These are phyloP conservation scores for Spilogale gracilis DNA, from an alignment of 2,113 vertebrate genomes.

Conservation along the genomic window DNA sequence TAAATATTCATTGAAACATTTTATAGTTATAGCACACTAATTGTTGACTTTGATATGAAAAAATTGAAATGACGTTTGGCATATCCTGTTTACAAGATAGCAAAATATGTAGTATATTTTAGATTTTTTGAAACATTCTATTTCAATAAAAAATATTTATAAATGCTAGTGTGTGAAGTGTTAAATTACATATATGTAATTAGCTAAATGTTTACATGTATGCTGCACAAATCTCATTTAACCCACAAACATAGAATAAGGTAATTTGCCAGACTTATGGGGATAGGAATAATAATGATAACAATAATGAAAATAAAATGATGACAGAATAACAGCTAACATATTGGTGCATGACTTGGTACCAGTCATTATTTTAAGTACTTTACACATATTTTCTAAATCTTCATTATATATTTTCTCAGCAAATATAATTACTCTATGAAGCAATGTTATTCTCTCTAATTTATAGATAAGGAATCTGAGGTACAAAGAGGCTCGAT, in stretches of 20 bases:
- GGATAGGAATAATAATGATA: background rate
- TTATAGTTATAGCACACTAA: background rate
- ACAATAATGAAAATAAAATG: background rate
- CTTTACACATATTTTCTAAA: background rate
- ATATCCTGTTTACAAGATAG: background rate
- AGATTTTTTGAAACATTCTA: background rate
- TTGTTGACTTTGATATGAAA: background rate
- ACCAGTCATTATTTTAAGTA: background rate
- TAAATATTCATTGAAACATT: background rate
- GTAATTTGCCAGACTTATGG: background rate
- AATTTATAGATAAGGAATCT: background rate
- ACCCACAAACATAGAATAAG: background rate
- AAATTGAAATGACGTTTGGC: background rate
- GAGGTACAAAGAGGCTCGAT: background rate
- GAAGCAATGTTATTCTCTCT: background rate
- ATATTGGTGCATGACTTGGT: background rate
- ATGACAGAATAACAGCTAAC: background rate
- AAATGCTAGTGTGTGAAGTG: background rate
- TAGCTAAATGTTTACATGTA: background rate
- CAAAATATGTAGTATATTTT: background rate
- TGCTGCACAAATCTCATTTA: background rate
- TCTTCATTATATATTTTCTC: background rate
- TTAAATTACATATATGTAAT: background rate
- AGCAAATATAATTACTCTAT: background rate
- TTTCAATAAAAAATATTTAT: conserved; percentile 11